These are phyloP conservation scores for Mythimna lalbum DNA, from an alignment of 2,888 invertebrate genomes.

Conservation along the genomic window DNA sequence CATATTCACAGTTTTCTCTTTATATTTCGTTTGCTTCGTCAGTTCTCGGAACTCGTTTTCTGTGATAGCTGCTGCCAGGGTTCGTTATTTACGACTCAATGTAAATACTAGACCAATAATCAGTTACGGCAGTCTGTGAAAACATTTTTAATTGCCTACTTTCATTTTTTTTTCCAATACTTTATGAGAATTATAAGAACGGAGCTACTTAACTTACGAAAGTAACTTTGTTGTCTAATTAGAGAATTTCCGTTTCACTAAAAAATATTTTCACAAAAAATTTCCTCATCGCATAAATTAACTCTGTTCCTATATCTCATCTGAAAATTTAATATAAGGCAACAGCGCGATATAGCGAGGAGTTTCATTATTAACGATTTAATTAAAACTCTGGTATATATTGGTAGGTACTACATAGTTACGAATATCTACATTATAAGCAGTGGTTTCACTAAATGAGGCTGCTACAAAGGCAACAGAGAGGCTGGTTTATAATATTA, in stretches of 20 bases:
- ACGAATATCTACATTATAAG: slow-evolving; percentile 22
- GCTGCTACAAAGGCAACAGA: not conserved
- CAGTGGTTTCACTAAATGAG: slow-evolving; percentile 29
- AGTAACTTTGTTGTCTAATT: slow-evolving; percentile 39
- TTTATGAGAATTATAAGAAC: slow-evolving; percentile 6
- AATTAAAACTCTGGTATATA: slow-evolving; percentile 63
- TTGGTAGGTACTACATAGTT: slow-evolving; percentile 30
- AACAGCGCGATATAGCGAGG: slow-evolving; percentile 39
- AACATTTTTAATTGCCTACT: not conserved
- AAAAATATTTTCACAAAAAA: slow-evolving; percentile 35
- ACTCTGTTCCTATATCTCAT: slow-evolving; percentile 41
- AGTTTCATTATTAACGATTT: slow-evolving; percentile 65
- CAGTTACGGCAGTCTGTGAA: not conserved
- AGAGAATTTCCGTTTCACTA: slow-evolving; percentile 12
- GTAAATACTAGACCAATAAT: slow-evolving; percentile 11
- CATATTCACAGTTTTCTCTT: slow-evolving; percentile 30
- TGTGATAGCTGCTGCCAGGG: not conserved
- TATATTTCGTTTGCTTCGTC: not conserved
- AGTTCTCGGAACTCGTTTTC: slow-evolving; percentile 4
- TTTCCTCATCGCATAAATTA: slow-evolving; percentile 48
- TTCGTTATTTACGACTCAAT: slow-evolving; percentile 10
- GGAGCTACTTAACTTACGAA: slow-evolving; percentile 11
- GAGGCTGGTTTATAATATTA: slow-evolving; percentile 16
- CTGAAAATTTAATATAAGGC: slow-evolving; percentile 61
- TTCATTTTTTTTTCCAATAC: slow-evolving; percentile 5